These are phyloP conservation scores for Hypomecis atomaria DNA, from an alignment of 2,888 invertebrate species.

Conservation along the genomic window DNA sequence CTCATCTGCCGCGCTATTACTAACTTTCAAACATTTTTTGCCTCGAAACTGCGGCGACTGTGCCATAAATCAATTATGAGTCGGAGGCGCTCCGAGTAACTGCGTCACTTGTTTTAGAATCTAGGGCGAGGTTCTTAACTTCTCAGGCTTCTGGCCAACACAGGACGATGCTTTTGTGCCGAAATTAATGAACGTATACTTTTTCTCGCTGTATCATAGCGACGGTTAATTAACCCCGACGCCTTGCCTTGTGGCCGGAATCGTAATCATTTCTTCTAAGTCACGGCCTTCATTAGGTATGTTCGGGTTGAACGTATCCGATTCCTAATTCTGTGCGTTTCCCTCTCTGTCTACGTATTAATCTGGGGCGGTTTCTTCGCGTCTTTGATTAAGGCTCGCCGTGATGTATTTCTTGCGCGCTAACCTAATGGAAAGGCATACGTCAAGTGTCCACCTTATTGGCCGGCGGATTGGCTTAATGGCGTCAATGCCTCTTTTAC, in stretches of 20 bases:
- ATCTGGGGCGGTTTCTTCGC: slow-evolving; percentile 74
- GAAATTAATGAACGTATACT: slow-evolving; percentile 28
- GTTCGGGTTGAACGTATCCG: slow-evolving; percentile 56
- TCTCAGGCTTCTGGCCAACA: slow-evolving; percentile 29
- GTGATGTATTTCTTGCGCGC: slow-evolving; percentile 82
- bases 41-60: slow-evolving; percentile 53
- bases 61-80: slow-evolving; percentile 72
- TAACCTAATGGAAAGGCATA: slow-evolving; percentile 82
- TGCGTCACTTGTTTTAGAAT: slow-evolving; percentile 47
- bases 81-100: slow-evolving; percentile 33
- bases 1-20: slow-evolving; percentile 69
- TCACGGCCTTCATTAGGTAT: slow-evolving; percentile 56
- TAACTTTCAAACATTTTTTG: slow-evolving; percentile 65
- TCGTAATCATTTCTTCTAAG: slow-evolving; percentile 47
- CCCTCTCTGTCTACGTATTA: slow-evolving; percentile 73
- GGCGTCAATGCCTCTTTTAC: slow-evolving; percentile 66
- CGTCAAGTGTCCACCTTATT: slow-evolving; percentile 83
- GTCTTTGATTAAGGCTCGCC: slow-evolving; percentile 79
- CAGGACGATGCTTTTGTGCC: slow-evolving; percentile 30
- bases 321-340: slow-evolving; percentile 62
- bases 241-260: slow-evolving; percentile 41
- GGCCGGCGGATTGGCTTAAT: slow-evolving; percentile 78
- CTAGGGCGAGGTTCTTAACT: slow-evolving; percentile 28
- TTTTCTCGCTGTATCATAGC: slow-evolving; percentile 35
- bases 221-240: slow-evolving; percentile 30